Evolutionary conservation across 2,888 invertebrate genomes (phyloP), one percentile per base, ranked within the genome.

Genomic region (Anorthoa munda): DNA sequence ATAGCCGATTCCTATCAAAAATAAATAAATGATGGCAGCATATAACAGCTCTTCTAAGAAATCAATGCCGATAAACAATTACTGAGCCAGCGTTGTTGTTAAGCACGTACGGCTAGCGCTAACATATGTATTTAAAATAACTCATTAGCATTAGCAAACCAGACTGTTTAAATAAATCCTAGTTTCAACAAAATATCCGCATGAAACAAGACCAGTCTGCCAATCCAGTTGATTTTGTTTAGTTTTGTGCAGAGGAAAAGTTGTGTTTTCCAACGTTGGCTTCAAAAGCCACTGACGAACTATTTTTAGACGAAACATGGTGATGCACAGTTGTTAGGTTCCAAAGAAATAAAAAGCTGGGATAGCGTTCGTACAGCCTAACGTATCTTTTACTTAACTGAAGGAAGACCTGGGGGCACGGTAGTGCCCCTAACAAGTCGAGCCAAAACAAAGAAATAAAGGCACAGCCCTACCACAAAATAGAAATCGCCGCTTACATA

Each of bases 51-150:
- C 21, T 79, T 66, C 80, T 63, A 48, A 72, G 80, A 72, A 74
- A 67, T 74, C 53, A 9, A 66, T 48, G n/a, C 5, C 46, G n/a
- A 79, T 66, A 79, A 69, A 75, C 61, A 79, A 56, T 75, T 23
- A 56, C 45, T 48, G 51, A 60, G 21, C 15, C 50, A 50, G n/a
- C 46, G 11, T 45, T 31, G 45, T 45, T 50, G 21, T 31, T 21
- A 58, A 31, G 61, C 80, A 80, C 81, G 76, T 69, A 39, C 77
- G n/a, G 26, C 18, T n/a, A 18, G 45, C 21, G 50, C 51, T 61
- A 61, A 65, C 66, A 50, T 45, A 50, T 26, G 66, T n/a, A 55
- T 26, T 75, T n/a, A 12, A 68, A 58, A 58, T 75, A 23, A 65
- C 46, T 53, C 17, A 31, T 56, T 61, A 68, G 26, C 45, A n/a